Evolutionary conservation across 2,888 invertebrate genomes (phyloP).

Genomic region (Heteropelma amictum): DNA sequence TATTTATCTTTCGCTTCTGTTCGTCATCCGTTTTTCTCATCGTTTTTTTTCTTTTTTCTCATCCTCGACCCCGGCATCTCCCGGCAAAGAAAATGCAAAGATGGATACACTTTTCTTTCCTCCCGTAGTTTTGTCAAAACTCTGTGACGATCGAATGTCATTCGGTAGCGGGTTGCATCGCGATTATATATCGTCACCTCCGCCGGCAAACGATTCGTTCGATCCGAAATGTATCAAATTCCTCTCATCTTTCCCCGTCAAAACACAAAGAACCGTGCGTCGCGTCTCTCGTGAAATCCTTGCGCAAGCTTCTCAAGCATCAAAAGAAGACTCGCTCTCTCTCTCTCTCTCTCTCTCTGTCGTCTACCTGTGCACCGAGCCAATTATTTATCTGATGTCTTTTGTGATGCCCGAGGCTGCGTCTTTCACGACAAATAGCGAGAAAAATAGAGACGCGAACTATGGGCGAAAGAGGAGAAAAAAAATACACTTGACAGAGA

Average conservation of each 20-base stretch:
- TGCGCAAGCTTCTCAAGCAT: conserved; percentile 70
- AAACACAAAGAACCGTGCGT: conserved; percentile 48
- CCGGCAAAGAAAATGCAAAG: not conserved
- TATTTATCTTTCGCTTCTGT: conserved; percentile 9
- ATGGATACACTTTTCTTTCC: not conserved
- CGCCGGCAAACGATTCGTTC: conserved; percentile 47
- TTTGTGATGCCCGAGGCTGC: conserved; percentile 63
- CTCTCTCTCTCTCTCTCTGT: not conserved
- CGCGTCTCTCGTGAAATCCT: conserved; percentile 63
- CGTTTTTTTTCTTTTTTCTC: conserved; percentile 9
- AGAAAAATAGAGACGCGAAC: not conserved
- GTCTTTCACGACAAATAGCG: conserved; percentile 27
- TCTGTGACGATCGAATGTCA: conserved; percentile 37
- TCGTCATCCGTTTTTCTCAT: conserved; percentile 2
- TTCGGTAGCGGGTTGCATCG: conserved; percentile 41
- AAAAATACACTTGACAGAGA: conserved; percentile 76
- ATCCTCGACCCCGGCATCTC: not conserved
- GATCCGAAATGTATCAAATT: conserved; percentile 73
- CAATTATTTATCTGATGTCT: conserved; percentile 77
- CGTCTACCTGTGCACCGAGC: conserved; percentile 77
- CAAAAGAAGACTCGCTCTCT: conserved; percentile 63
- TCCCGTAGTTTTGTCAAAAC: conserved; percentile 6
- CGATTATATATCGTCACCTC: conserved; percentile 37
- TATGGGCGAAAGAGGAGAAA: no score
- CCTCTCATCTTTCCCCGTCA: conserved; percentile 54